These are phyloP conservation scores for Acleris laterana DNA, from an alignment of 2,888 invertebrate species.

Conservation along the genomic window DNA sequence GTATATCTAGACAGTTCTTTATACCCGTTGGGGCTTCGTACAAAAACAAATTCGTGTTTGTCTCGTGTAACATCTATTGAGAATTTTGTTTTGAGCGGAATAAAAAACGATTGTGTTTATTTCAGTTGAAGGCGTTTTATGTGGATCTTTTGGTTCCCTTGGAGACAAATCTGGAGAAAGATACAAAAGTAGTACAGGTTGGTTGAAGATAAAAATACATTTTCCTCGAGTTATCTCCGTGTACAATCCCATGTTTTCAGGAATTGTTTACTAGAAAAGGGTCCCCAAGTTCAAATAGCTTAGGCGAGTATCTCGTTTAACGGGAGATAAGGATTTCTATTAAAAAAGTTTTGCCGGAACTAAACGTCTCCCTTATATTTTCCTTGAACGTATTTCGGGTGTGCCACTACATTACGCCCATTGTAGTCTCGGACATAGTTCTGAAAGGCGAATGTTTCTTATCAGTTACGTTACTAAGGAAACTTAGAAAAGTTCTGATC, in stretches of 20 bases:
- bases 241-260: slow-evolving; percentile 51
- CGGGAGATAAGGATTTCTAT: slow-evolving; percentile 66
- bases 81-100: slow-evolving; percentile 6
- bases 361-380: slow-evolving; percentile 42
- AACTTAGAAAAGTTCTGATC: neutral
- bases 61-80: neutral
- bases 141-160: slow-evolving; percentile 96
- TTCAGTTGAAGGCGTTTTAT: slow-evolving; percentile 96
- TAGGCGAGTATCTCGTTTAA: slow-evolving; percentile 50
- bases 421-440: neutral
- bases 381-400: slow-evolving; percentile 22
- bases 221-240: slow-evolving; percentile 61
- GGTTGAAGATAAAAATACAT: slow-evolving; percentile 62
- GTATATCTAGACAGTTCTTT: slow-evolving; percentile 30
- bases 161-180: slow-evolving; percentile 96
- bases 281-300: slow-evolving; percentile 60
- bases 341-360: slow-evolving; percentile 63
- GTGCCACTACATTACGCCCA: slow-evolving; percentile 3
- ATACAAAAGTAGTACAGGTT: slow-evolving; percentile 96
- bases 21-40: slow-evolving; percentile 8
- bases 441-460: neutral
- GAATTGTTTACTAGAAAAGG: slow-evolving; percentile 66
- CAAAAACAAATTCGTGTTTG: slow-evolving; percentile 22
- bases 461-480: neutral
- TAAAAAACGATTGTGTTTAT: slow-evolving; percentile 48